These are phyloP conservation scores for Platyura marginata DNA, from an alignment of 1,140 invertebrate species.

Conservation along the genomic window DNA sequence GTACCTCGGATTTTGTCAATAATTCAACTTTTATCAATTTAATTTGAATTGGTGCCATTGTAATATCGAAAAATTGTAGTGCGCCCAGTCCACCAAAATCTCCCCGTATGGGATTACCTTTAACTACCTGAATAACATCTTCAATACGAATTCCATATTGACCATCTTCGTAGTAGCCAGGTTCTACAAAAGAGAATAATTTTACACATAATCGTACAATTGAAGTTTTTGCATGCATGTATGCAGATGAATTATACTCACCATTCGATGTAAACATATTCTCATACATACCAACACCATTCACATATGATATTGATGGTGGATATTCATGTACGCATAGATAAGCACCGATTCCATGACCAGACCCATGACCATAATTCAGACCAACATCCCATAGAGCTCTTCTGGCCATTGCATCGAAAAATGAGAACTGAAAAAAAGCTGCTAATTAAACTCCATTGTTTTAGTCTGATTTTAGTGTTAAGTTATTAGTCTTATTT, in stretches of 20 bases:
- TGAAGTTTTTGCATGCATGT: neutral
- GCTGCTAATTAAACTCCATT: neutral
- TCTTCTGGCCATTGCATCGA: slow-evolving; percentile 27
- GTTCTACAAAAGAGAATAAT: slow-evolving; percentile 24
- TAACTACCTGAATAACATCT: slow-evolving; percentile 49
- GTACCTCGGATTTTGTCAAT: slow-evolving; percentile 51
- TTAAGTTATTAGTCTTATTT: no score
- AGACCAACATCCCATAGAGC: slow-evolving; percentile 74
- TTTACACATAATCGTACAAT: no score
- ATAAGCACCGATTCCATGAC: slow-evolving; percentile 88
- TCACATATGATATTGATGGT: slow-evolving; percentile 46
- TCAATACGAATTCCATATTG: slow-evolving; percentile 84
- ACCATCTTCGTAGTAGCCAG: slow-evolving; percentile 55
- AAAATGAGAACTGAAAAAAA: neutral
- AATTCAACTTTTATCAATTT: slow-evolving; percentile 57
- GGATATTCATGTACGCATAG: slow-evolving; percentile 90
- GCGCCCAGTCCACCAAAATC: slow-evolving; percentile 51
- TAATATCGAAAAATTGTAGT: slow-evolving; percentile 74
- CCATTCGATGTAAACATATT: slow-evolving; percentile 85
- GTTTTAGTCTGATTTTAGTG: no score
- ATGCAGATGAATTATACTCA: neutral
- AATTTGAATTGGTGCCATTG: slow-evolving; percentile 77
- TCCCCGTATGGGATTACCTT: slow-evolving; percentile 40
- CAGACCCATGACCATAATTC: slow-evolving; percentile 87
- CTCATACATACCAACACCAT: slow-evolving; percentile 48